Evolutionary conservation across 2,888 invertebrate species (phyloP).

Genomic region (Aphidoletes aphidimyza): DNA sequence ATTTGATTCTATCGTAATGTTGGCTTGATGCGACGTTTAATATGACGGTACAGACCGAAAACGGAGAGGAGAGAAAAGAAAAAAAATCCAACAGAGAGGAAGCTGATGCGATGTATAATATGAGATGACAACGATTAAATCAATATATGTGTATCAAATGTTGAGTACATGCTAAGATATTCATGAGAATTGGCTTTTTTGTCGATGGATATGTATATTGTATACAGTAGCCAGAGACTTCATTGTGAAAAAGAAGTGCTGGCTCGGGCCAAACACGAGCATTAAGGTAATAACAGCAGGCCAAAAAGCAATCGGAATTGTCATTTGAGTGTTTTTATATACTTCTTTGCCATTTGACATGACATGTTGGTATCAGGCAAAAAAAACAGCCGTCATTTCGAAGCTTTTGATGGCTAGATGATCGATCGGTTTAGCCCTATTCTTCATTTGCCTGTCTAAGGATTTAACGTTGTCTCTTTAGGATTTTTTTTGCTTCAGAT

Average conservation of each 20-base stretch:
- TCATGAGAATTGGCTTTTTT: neutral
- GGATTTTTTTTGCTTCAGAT: neutral
- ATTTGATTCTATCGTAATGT: neutral
- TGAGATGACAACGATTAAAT: constrained; percentile 46
- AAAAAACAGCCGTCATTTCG: neutral
- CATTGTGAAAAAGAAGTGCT: constrained; percentile 10
- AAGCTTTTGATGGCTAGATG: neutral
- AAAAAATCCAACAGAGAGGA: neutral
- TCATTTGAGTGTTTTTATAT: neutral
- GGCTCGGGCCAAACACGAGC: neutral
- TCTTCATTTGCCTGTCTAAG: constrained; percentile 7
- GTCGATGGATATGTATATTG: neutral
- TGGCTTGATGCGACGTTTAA: too few relatives aligned
- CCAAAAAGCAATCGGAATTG: constrained; percentile 22
- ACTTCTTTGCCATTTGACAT: neutral
- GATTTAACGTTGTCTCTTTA: neutral
- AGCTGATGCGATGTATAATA: constrained; percentile 33
- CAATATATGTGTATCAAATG: constrained; percentile 48
- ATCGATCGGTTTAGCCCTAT: neutral
- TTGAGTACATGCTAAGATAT: constrained; percentile 2
- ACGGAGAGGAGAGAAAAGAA: neutral
- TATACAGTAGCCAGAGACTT: neutral
- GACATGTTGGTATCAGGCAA: neutral
- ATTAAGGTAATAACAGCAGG: neutral
- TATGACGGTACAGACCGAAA: too few relatives aligned